Base-by-base conservation (phyloP, 2,113 vertebrate species). In the Otolemur garnettii region DNA sequence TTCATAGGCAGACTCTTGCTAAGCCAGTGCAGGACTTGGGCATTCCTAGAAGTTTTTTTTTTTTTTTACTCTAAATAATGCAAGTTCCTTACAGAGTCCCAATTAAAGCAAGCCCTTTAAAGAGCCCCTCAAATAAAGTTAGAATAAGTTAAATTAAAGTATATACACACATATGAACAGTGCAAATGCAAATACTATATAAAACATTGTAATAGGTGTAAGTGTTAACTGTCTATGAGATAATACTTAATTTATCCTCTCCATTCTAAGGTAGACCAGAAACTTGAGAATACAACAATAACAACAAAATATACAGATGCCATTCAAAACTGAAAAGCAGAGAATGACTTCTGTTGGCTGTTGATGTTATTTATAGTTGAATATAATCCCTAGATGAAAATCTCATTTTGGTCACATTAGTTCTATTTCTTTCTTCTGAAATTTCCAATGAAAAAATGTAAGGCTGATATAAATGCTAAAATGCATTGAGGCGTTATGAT, bases 371-470 rank as follows among this genome's bases (percentile, higher is more conserved):
- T 88, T 79, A 4, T 3, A 71, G 18, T 55, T 38, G n/a, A 89
- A 30, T 78, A 10, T 18, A 87, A 38, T 62, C 60, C 33, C 77
- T 92, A 15, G 22, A 57, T 30, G 74, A 71, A 82, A 77, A 24
- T 91, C 3, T 79, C 15, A 33, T 33, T 74, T 85, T 28, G 9
- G 2, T 88, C 80, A 68, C n/a, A 6, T 18, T 96, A 55, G 2
- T 74, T 78, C 57, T 4, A 55, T 69, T 53, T 89, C 21, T 93
- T 91, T 74, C 42, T 68, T 75, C 24, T 35, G 19, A 15, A 77
- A 87, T 72, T 81, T 50, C 60, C 60, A 82, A 5, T 93, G 50
- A 24, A 79, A 95, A 95, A 92, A 89, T 78, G 24, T 78, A 45
- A 93, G 22, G 21, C 24, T 71, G 15, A 78, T 71, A 84, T 26